Percentiles rank a stretch among this genome's conserved stretches.
Conservation (phyloP, 2,797 vertebrate species). For the Clarias fuscus region DNA sequence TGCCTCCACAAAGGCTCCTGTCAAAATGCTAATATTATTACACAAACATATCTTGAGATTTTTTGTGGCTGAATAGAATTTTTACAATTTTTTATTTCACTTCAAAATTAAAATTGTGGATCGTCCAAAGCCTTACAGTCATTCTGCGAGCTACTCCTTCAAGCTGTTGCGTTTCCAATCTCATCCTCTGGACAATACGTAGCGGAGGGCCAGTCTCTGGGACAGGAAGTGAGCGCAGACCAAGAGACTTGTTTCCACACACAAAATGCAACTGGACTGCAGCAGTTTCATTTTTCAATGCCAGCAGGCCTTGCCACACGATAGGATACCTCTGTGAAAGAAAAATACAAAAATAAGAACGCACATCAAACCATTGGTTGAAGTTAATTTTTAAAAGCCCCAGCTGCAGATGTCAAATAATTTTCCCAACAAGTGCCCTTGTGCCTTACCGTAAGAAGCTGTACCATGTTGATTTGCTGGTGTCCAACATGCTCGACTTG, state of each 20-base stretch:
- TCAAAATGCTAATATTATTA: not conserved
- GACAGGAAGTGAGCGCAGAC: slow-evolving; percentile 90
- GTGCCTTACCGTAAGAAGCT: slow-evolving; percentile 88
- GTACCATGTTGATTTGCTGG: slow-evolving; percentile 93
- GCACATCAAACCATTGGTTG: not conserved
- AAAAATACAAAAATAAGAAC: not conserved
- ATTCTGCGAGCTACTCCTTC: slow-evolving; percentile 94
- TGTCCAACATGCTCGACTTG: slow-evolving; percentile 80
- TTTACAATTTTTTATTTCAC: no score
- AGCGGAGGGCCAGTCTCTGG: slow-evolving; percentile 91
- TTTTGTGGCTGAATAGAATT: not conserved
- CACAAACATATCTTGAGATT: not conserved
- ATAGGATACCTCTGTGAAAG: slow-evolving; percentile 92
- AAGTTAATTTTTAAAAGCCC: not conserved
- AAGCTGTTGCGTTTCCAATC: slow-evolving; percentile 92
- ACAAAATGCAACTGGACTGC: slow-evolving; percentile 98
- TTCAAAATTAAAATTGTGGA: not conserved
- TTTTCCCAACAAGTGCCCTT: not conserved
- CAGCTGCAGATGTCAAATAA: not conserved
- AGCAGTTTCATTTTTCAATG: slow-evolving; percentile 96
- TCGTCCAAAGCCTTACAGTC: slow-evolving; percentile 76
- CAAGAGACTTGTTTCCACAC: slow-evolving; percentile 94
- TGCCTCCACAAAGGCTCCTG: not conserved
- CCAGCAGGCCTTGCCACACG: slow-evolving; percentile 97
- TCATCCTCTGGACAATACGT: slow-evolving; percentile 96